Base-by-base conservation (phyloP, 1,140 invertebrate species). In the Aricia agestis region DNA sequence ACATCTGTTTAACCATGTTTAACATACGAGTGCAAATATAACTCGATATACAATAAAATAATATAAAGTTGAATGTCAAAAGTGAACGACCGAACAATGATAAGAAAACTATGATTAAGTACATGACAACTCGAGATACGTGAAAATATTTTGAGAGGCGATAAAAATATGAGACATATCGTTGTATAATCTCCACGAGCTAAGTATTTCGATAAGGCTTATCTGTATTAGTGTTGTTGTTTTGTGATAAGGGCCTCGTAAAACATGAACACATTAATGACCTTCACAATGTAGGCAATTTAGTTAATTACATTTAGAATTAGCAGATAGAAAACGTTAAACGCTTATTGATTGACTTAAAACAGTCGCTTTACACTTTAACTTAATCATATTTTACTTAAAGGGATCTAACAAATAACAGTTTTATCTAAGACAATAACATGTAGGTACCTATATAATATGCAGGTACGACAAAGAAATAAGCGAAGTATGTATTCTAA, bases 11-110 rank as follows among this genome's bases (percentile, higher is more conserved):
- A 36, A n/a, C 15, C 2, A 2, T 36, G 36, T 36, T 36, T 36
- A 36, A n/a, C 15, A 41, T 15, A n/a, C 36, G 15, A 36, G 17
- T 41, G 31, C 31, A n/a, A 67, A 41, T 67, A 41, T 42, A 7
- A 41, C 19, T 18, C 69, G 15, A 67, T 41, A 63, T 17, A 70
- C 69, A 70, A 41, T n/a, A n/a, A n/a, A n/a, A n/a, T n/a, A 67
- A 69, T 69, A 42, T 61, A 45, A n/a, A 61, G 80, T 81, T 85
- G 78, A 89, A 90, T 87, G 83, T 90, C 83, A 88, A 84, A 67
- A 71, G 88, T 90, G 78, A 90, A 90, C 74, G 84, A 84, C 86
- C 86, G 80, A 74, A 82, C 82, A 84, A 85, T 88, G 86, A 88
- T 86, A 85, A 52, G 0, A 52, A 82, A 61, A 41, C 11, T 61